A percentile compares a stretch with the other conserved stretches of the same genome.
Conservation (phyloP, 2,797 vertebrate species). For the Gobionotothen gibberifrons region DNA sequence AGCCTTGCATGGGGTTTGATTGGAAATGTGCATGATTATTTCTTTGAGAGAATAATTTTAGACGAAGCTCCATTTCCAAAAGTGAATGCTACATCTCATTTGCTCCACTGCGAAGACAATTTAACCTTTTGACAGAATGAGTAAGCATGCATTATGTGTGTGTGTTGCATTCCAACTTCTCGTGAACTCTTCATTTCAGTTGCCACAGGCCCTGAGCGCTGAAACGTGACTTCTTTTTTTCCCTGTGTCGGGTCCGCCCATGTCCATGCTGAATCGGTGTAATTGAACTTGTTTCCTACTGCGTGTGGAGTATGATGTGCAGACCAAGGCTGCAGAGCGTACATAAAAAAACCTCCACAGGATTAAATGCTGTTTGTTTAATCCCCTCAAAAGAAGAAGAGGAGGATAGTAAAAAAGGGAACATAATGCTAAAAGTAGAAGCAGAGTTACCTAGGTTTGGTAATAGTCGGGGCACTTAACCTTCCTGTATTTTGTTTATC, state of each 20-base stretch:
- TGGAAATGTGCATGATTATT: constrained; percentile 61
- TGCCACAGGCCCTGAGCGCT: constrained; percentile 39
- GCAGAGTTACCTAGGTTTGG: background rate
- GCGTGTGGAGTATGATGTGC: constrained; percentile 31
- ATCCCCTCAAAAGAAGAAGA: constrained; percentile 19
- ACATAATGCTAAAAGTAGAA: constrained; percentile 1
- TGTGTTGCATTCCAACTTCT: constrained; percentile 48
- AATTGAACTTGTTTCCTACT: constrained; percentile 64
- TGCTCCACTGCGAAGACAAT: constrained; percentile 57
- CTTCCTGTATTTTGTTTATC: background rate
- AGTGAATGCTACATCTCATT: constrained; percentile 69
- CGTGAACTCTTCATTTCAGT: constrained; percentile 58
- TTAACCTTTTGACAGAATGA: constrained; percentile 43
- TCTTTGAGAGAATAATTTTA: constrained; percentile 59
- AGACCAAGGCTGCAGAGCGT: constrained; percentile 34
- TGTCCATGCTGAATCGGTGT: constrained; percentile 60
- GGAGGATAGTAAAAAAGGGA: background rate
- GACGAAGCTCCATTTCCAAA: constrained; percentile 60
- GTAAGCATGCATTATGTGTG: constrained; percentile 17
- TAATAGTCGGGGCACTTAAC: background rate
- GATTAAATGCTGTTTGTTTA: constrained; percentile 30
- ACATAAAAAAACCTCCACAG: constrained; percentile 22
- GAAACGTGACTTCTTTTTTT: constrained; percentile 53
- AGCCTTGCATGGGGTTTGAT: constrained; percentile 57
- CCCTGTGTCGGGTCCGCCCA: constrained; percentile 41